Base-by-base conservation (phyloP, 1,140 invertebrate genomes). In the Ylistrum balloti region DNA sequence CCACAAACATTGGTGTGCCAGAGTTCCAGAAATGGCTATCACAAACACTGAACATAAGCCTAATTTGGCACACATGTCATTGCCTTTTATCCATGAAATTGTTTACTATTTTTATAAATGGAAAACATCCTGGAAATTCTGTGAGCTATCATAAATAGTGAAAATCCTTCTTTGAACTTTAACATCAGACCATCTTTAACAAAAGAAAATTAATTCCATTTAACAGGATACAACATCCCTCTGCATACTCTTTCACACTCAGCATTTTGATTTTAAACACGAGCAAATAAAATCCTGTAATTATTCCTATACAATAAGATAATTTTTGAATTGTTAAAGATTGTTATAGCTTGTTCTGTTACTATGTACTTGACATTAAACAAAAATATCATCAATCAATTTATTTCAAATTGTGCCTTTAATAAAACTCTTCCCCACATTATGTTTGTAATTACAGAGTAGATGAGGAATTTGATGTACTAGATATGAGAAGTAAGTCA, bases 61-160 rank as follows among this genome's bases (percentile, higher is more conserved):
- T 74, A 74, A 74, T 74, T 28, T 17, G n/a, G 5, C n/a, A 74
- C 56, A 74, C 56, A 74, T 74, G 56, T 74, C 56, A 74, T 28
- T 74, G 56, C 56, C 56, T 74, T 74, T 74, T 74, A 74, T 74
- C 56, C 56, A 74, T 74, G 56, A 74, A 74, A 74, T 74, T 74
- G 56, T 74, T 74, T 74, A 74, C 56, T 74, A n/a, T 74, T 74
- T 56, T 74, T 17, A 28, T 74, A 74, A 74, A 74, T n/a, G 22
- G 11, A n/a, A 20, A 74, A 74, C 56, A 7, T 9, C 22, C 3
- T 9, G 22, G n/a, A 1, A 74, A 74, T 74, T n/a, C 56, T 74
- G 56, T 74, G 28, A 74, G 15, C 56, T 28, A 74, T 74, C 56
- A 74, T n/a, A 28, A 74, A 28, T 48, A 48, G 22, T 48, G 45